Percentiles rank a stretch among this genome's conserved stretches.
Evolutionary conservation across 2,797 vertebrate genomes (phyloP).

Genomic region (Acropternis orthonyx): DNA sequence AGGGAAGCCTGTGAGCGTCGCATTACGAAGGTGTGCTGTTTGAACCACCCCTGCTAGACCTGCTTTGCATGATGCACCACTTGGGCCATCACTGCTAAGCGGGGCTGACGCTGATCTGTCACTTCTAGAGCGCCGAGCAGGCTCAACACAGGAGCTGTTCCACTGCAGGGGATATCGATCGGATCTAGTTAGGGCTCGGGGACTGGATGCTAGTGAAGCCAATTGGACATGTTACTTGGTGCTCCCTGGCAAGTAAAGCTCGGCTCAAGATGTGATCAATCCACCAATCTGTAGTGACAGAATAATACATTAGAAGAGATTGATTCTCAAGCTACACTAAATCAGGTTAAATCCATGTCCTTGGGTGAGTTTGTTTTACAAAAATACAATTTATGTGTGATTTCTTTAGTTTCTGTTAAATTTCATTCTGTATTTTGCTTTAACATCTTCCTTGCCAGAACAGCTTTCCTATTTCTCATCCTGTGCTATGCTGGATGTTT

Average conservation of each 20-base stretch:
- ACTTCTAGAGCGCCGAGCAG: not conserved
- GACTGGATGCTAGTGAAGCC: not conserved
- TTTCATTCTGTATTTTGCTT: not conserved
- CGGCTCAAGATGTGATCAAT: conserved; percentile 27
- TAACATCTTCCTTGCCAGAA: not conserved
- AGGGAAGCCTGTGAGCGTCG: not conserved
- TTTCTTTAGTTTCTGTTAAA: not conserved
- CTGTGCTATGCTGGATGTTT: not conserved
- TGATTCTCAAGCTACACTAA: not conserved
- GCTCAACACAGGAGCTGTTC: not conserved
- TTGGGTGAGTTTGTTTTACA: not conserved
- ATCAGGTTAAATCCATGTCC: conserved; percentile 9
- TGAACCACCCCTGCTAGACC: not conserved
- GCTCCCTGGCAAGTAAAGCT: not conserved
- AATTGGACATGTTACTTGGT: not conserved
- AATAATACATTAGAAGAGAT: conserved; percentile 29
- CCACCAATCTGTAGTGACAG: conserved; percentile 19
- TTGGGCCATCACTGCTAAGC: not conserved
- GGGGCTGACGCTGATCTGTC: not conserved
- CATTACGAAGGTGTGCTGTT: not conserved
- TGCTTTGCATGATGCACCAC: not conserved
- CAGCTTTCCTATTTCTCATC: not conserved
- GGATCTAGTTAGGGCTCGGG: not conserved
- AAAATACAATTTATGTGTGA: not conserved
- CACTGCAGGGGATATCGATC: not conserved